Evolutionary conservation across 2,113 vertebrate genomes (phyloP).

Genomic region (Eonycteris spelaea): DNA sequence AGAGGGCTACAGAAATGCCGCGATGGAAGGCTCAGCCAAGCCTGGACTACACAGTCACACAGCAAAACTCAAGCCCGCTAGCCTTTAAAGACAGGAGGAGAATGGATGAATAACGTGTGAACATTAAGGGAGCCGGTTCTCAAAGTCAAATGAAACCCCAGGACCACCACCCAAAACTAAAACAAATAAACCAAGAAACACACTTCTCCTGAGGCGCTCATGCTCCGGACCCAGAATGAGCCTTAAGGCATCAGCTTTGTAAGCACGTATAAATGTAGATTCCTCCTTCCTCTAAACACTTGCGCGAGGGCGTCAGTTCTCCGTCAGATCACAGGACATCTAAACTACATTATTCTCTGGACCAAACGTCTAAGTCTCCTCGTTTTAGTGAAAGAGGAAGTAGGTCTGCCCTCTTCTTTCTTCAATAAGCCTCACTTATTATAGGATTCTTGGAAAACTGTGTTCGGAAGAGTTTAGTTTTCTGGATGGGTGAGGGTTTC

Average conservation of each 20-base stretch:
- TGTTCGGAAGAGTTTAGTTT: not conserved
- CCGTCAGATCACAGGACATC: not conserved
- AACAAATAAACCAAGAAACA: not conserved
- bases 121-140: not conserved
- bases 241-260: not conserved
- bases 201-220: not conserved
- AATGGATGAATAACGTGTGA: not conserved
- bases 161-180: not conserved
- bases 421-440: not conserved
- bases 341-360: not conserved
- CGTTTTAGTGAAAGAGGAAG: not conserved
- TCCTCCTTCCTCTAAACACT: not conserved
- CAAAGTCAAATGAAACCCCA: not conserved
- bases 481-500: not conserved
- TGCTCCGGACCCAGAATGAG: not conserved
- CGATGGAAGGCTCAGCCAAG: not conserved
- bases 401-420: not conserved
- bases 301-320: not conserved
- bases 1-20: not conserved
- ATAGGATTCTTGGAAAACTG: not conserved
- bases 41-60: not conserved
- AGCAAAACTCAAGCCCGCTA: not conserved
- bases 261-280: not conserved
- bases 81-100: not conserved
- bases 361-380: not conserved